Conservation (phyloP, 2,113 vertebrate species). For the Spea multiplicata region DNA sequence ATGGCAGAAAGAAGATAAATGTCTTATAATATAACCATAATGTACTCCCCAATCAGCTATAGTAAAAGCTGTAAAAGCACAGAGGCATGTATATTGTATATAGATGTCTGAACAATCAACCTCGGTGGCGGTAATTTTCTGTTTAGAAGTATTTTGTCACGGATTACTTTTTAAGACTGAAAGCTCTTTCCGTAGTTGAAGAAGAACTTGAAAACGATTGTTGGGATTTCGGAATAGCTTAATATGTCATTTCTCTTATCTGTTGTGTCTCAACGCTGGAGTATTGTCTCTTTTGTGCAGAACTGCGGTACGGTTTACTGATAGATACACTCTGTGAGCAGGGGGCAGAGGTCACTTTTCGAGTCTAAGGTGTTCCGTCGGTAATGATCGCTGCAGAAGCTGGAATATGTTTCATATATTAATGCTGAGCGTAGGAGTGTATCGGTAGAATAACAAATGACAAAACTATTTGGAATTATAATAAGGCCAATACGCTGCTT, state of each 20-base stretch:
- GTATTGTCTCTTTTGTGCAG: conserved; percentile 26
- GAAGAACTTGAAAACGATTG: conserved; percentile 34
- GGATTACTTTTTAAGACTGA: conserved; percentile 25
- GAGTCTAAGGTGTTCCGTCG: not conserved
- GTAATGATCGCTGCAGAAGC: not conserved
- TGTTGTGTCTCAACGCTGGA: conserved; percentile 4
- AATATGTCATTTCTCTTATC: conserved; percentile 33
- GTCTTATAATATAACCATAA: conserved; percentile 46
- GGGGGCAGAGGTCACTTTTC: not conserved
- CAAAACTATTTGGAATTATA: conserved; percentile 8
- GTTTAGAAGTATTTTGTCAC: conserved; percentile 46
- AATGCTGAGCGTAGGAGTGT: not conserved
- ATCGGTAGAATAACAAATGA: not conserved
- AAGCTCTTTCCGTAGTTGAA: conserved; percentile 32
- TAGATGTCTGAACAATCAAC: conserved; percentile 37
- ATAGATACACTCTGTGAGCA: not conserved
- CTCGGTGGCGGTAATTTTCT: conserved; percentile 37
- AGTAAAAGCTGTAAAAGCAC: conserved; percentile 47
- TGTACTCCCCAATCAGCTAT: conserved; percentile 45
- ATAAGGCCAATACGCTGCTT: conserved; percentile 30
- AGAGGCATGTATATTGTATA: conserved; percentile 41
- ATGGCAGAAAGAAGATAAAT: conserved; percentile 44
- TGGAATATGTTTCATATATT: not conserved
- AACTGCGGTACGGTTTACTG: not conserved
- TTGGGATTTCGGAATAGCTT: conserved; percentile 15